These are phyloP conservation scores for Pteromalus puparum DNA, from an alignment of 1,140 invertebrate genomes.

Conservation along the genomic window DNA sequence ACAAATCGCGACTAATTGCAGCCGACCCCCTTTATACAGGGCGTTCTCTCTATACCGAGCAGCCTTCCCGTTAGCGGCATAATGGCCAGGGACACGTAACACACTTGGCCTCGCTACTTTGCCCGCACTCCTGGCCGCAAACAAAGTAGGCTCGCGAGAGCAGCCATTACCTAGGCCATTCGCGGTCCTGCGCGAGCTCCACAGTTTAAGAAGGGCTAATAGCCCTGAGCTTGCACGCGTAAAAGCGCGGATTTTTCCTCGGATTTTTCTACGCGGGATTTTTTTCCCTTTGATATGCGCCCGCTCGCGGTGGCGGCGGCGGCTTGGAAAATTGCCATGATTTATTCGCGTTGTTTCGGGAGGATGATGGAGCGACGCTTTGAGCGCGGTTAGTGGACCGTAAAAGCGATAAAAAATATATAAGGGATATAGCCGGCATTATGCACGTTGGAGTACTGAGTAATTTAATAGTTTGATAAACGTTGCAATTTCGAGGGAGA, in stretches of 20 bases:
- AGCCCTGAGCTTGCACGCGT: no score
- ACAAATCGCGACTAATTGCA: conserved; percentile 40
- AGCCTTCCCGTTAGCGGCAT: background rate
- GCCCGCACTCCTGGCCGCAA: background rate
- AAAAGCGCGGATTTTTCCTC: background rate
- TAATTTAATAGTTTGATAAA: no score
- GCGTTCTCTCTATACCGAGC: background rate
- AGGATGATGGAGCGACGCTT: no score
- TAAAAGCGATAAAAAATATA: no score
- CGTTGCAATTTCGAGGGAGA: no score
- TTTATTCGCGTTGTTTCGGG: background rate
- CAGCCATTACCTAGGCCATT: background rate
- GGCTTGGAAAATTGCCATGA: background rate
- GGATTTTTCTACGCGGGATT: background rate
- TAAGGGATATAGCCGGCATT: no score
- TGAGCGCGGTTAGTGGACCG: no score
- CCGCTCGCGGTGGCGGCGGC: background rate
- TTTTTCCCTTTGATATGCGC: background rate
- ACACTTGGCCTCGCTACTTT: background rate
- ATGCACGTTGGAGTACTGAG: no score
- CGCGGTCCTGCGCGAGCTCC: background rate
- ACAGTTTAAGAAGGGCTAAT: background rate
- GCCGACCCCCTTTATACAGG: background rate
- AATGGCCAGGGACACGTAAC: conserved; percentile 34
- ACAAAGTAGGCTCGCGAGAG: conserved; percentile 6